Percentiles rank a stretch among this genome's conserved stretches.
Conservation (phyloP, 2,113 vertebrate genomes). For the Heterotis niloticus region DNA sequence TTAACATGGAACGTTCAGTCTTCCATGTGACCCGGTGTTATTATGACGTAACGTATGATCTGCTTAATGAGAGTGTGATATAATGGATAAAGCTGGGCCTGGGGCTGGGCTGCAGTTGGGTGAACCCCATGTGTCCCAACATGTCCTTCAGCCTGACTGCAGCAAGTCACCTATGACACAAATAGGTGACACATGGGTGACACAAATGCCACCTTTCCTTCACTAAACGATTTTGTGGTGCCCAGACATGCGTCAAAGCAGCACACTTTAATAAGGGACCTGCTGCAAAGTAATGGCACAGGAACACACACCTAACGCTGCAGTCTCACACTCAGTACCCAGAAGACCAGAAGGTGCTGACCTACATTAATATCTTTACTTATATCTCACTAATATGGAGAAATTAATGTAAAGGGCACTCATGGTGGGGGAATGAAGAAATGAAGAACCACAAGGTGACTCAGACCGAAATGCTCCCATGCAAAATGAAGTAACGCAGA, state of each 20-base stretch:
- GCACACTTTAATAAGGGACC: slow-evolving; percentile 25
- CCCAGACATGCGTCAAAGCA: slow-evolving; percentile 23
- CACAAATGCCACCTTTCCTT: not conserved
- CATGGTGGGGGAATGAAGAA: not conserved
- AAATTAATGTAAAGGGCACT: not conserved
- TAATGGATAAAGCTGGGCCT: slow-evolving; percentile 13
- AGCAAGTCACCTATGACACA: not conserved
- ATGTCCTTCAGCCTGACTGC: not conserved
- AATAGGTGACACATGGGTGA: not conserved
- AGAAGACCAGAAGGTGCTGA: not conserved
- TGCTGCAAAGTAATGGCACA: slow-evolving; percentile 28
- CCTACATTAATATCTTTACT: not conserved
- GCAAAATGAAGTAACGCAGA: not conserved
- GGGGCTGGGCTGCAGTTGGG: not conserved
- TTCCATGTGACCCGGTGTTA: not conserved
- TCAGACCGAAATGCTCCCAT: not conserved
- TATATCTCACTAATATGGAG: not conserved
- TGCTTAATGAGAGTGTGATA: not conserved
- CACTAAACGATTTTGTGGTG: slow-evolving; percentile 35
- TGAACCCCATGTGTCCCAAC: not conserved
- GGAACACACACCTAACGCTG: slow-evolving; percentile 18
- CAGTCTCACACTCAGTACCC: not conserved
- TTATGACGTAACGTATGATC: not conserved
- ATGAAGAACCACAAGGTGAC: not conserved
- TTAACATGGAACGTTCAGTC: too few relatives aligned